phyloP scores from a whole-genome alignment of 2,113 vertebrate species.

The Chauna torquata region DNA sequence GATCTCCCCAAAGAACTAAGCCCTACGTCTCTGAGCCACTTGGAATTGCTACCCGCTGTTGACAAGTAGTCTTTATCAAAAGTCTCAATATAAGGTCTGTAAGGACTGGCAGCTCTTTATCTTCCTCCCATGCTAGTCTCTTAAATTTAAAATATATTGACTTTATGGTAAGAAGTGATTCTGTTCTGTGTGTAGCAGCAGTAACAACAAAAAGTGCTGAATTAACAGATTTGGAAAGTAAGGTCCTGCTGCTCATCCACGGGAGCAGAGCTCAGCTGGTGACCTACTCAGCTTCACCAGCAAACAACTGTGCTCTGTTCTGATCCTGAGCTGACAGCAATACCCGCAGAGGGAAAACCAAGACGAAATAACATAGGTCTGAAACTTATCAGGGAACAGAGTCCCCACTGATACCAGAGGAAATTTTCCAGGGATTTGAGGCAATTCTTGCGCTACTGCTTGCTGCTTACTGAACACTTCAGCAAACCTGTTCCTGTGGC shows the following conservation, averaged over 20 bases:
- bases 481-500: not conserved
- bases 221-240: not conserved
- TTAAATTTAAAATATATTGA: not conserved
- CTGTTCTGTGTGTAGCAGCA: not conserved
- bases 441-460: not conserved
- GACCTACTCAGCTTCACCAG: not conserved
- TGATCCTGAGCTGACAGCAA: not conserved
- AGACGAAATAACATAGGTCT: not conserved
- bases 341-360: not conserved
- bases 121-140: not conserved
- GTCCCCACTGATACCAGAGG: not conserved
- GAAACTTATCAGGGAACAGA: not conserved
- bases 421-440: not conserved
- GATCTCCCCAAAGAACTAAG: not conserved
- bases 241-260: not conserved
- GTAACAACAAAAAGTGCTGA: not conserved
- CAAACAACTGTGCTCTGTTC: not conserved
- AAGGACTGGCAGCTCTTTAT: not conserved
- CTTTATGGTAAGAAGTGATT: not conserved
- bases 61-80: not conserved
- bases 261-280: not conserved
- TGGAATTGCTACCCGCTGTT: not conserved
- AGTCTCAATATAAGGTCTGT: not conserved
- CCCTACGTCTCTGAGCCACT: not conserved
- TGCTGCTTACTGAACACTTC: not conserved